A percentile compares a stretch with the other conserved stretches of the same genome.
Conservation (phyloP, 2,888 invertebrate genomes). For the Octodonta nipae region DNA sequence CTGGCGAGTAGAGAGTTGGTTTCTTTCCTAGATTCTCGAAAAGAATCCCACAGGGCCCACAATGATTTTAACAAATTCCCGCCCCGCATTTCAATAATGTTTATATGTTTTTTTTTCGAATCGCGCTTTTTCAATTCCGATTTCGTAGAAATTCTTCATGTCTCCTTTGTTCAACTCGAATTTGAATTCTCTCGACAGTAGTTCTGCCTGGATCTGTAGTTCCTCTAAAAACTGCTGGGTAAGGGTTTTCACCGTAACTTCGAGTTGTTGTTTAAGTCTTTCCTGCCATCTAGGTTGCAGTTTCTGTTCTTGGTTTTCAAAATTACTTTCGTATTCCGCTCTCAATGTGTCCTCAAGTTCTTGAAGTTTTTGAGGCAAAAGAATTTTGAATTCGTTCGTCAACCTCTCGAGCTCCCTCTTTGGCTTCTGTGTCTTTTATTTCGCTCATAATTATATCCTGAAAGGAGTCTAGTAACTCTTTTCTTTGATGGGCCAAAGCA, state of each 20-base stretch:
- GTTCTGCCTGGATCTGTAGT: constrained; percentile 22
- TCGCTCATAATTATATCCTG: constrained; percentile 15
- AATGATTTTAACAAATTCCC: too few relatives aligned
- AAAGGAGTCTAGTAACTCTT: constrained; percentile 12
- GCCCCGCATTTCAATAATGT: too few relatives aligned
- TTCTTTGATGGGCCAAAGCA: constrained; percentile 24
- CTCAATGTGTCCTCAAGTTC: constrained; percentile 13
- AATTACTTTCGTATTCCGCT: constrained; percentile 11
- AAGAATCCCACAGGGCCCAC: too few relatives aligned
- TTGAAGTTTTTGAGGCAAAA: constrained; percentile 14
- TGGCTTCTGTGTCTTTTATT: constrained; percentile 18
- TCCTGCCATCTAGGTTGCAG: constrained; percentile 17
- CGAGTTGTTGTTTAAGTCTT: constrained; percentile 21
- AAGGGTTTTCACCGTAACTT: constrained; percentile 21
- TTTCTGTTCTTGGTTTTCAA: constrained; percentile 9
- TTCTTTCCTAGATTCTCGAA: too few relatives aligned
- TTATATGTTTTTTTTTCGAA: too few relatives aligned
- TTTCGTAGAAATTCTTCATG: too few relatives aligned
- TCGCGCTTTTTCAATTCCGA: too few relatives aligned
- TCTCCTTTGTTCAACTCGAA: too few relatives aligned
- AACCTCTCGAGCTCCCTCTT: constrained; percentile 15
- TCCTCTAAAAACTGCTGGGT: constrained; percentile 23
- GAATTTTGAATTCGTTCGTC: constrained; percentile 13
- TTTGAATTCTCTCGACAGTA: constrained; percentile 20
- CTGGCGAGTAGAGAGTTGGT: too few relatives aligned